Evolutionary conservation across 2,888 invertebrate genomes (phyloP).

Genomic region (Lycophotia porphyrea): DNA sequence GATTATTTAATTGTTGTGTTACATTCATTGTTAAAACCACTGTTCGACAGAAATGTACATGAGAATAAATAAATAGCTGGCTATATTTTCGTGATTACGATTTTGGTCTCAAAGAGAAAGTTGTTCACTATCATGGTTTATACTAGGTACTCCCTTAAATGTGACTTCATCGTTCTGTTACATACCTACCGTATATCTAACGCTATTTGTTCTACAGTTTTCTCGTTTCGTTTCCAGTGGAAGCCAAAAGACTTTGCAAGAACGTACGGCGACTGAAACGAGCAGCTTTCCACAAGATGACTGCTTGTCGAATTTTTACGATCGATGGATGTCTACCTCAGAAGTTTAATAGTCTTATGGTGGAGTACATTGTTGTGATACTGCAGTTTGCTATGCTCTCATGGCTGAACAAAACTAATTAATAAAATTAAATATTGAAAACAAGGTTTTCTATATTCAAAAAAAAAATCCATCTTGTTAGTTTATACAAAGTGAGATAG

Average conservation of each 20-base stretch:
- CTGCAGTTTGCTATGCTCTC: conserved; percentile 21
- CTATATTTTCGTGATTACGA: too few species aligned
- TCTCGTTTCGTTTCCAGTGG: conserved; percentile 7
- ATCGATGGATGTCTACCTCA: conserved; percentile 28
- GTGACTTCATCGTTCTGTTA: too few species aligned
- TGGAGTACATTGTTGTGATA: conserved; percentile 2
- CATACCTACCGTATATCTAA: neutral
- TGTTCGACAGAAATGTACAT: too few species aligned
- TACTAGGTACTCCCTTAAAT: too few species aligned
- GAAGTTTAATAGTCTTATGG: conserved; percentile 14
- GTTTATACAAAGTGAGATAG: neutral
- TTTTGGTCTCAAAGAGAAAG: too few species aligned
- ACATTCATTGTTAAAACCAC: too few species aligned
- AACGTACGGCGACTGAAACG: conserved; percentile 36
- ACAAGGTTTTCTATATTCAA: too few species aligned
- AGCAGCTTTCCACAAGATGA: conserved; percentile 42
- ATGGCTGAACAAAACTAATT: neutral
- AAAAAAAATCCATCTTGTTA: too few species aligned
- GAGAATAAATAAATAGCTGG: too few species aligned
- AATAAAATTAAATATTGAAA: too few species aligned
- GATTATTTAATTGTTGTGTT: too few species aligned
- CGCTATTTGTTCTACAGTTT: neutral
- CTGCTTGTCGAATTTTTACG: conserved; percentile 25
- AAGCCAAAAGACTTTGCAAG: conserved; percentile 43
- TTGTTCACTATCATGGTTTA: too few species aligned